A percentile compares a stretch with the other conserved stretches of the same genome.
These are phyloP conservation scores for Acanthopleura granulata DNA, from an alignment of 2,888 invertebrate species.

Conservation along the genomic window DNA sequence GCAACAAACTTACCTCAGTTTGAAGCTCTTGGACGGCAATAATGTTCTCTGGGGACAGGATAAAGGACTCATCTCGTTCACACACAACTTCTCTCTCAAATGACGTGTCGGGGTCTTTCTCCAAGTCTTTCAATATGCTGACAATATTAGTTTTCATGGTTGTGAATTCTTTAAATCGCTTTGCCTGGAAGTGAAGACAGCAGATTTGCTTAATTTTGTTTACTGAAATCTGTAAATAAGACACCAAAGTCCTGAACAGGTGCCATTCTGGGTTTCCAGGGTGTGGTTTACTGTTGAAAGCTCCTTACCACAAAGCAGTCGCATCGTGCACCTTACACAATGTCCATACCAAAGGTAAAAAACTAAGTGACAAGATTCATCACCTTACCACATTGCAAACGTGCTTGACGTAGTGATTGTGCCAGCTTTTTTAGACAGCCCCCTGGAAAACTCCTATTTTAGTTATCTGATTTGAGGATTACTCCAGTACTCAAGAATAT, in stretches of 20 bases:
- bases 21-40: conserved; percentile 53
- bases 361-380: no score
- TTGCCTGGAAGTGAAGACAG: conserved; percentile 40
- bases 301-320: no score
- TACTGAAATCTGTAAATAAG: neutral
- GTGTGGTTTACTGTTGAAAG: no score
- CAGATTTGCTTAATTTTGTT: neutral
- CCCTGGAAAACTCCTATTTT: no score
- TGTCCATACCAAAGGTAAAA: no score
- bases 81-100: conserved; percentile 66
- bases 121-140: conserved; percentile 62
- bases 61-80: conserved; percentile 61
- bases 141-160: conserved; percentile 53
- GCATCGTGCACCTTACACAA: no score
- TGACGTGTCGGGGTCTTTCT: conserved; percentile 61
- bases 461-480: no score
- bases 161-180: conserved; percentile 66
- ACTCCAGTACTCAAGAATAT: no score
- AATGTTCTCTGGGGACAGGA: conserved; percentile 65
- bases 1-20: conserved; percentile 45
- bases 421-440: no score
- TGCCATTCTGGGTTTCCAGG: no score
- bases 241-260: neutral
- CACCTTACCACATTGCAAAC: no score
- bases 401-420: no score